Conservation (phyloP, 1,140 invertebrate genomes). For the Drosophila nasuta region DNA sequence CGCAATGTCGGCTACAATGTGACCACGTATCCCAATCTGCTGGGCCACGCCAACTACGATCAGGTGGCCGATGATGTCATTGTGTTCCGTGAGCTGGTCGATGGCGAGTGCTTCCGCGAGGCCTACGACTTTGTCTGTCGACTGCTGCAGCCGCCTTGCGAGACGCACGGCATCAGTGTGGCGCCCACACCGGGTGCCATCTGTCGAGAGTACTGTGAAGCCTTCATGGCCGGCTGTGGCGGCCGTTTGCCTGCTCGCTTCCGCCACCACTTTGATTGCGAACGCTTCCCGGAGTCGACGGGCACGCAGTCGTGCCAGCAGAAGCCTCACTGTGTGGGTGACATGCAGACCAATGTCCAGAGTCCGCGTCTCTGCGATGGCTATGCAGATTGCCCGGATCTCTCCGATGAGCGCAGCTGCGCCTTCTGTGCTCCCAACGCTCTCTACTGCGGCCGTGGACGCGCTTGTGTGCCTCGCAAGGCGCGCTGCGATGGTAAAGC, state of each 20-base stretch:
- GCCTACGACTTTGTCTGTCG: slow-evolving; percentile 95
- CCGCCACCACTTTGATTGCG: slow-evolving; percentile 91
- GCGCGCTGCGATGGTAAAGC: slow-evolving; percentile 92
- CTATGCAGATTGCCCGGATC: slow-evolving; percentile 93
- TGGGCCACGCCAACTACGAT: slow-evolving; percentile 88
- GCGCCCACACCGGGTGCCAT: slow-evolving; percentile 85
- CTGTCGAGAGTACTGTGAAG: slow-evolving; percentile 93
- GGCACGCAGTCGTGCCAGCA: slow-evolving; percentile 90
- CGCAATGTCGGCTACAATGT: slow-evolving; percentile 90
- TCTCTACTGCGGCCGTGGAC: slow-evolving; percentile 91
- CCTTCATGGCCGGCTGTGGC: slow-evolving; percentile 93
- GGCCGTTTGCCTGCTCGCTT: slow-evolving; percentile 89
- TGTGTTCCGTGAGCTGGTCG: slow-evolving; percentile 92
- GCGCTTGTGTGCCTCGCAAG: slow-evolving; percentile 89
- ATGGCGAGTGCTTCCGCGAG: slow-evolving; percentile 93
- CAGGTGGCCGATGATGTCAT: slow-evolving; percentile 92
- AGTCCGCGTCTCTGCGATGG: slow-evolving; percentile 93
- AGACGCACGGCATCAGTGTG: slow-evolving; percentile 68
- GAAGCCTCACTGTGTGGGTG: slow-evolving; percentile 91
- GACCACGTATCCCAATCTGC: slow-evolving; percentile 93
- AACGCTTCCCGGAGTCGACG: slow-evolving; percentile 91
- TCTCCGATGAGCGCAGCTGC: slow-evolving; percentile 92
- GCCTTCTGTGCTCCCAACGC: slow-evolving; percentile 89
- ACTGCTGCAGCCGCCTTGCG: slow-evolving; percentile 92
- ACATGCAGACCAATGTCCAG: slow-evolving; percentile 89